Conservation (phyloP, 2,888 invertebrate genomes). For the Odontomyia ornata region DNA sequence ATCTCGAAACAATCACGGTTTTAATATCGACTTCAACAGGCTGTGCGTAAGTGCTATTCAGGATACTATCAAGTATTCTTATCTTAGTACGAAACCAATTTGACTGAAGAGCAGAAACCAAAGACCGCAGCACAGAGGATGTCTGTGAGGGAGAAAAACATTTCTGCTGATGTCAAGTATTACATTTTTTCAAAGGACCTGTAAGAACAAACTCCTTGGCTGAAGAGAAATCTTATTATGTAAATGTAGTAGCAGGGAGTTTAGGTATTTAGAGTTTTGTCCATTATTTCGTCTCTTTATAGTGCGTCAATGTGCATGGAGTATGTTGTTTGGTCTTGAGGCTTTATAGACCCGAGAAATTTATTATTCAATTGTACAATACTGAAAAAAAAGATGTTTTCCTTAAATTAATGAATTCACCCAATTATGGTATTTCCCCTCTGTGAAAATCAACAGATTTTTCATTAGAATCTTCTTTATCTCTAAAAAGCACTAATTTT, state of each 20-base stretch:
- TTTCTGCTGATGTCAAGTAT: not conserved
- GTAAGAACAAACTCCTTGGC: not conserved
- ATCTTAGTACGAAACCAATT: conserved; percentile 1
- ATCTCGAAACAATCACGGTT: not conserved
- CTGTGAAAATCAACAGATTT: too few relatives aligned
- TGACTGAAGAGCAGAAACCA: not conserved
- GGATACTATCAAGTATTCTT: not conserved
- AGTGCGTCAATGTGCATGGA: not conserved
- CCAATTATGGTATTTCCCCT: too few relatives aligned
- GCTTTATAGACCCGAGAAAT: not conserved
- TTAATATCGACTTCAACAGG: conserved; percentile 5
- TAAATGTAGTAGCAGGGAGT: not conserved
- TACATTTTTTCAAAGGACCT: not conserved
- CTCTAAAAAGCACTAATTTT: too few relatives aligned
- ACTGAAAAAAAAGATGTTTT: too few relatives aligned
- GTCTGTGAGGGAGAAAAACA: not conserved
- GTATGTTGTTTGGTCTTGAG: too few relatives aligned
- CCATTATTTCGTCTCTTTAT: not conserved
- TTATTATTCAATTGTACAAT: too few relatives aligned
- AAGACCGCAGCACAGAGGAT: not conserved
- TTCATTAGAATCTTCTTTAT: too few relatives aligned
- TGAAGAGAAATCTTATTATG: not conserved
- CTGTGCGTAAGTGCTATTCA: not conserved
- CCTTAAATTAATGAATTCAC: too few relatives aligned
- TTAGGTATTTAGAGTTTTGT: not conserved